Conservation (phyloP, 2,113 vertebrate genomes). For the Thamnophis sirtalis region DNA sequence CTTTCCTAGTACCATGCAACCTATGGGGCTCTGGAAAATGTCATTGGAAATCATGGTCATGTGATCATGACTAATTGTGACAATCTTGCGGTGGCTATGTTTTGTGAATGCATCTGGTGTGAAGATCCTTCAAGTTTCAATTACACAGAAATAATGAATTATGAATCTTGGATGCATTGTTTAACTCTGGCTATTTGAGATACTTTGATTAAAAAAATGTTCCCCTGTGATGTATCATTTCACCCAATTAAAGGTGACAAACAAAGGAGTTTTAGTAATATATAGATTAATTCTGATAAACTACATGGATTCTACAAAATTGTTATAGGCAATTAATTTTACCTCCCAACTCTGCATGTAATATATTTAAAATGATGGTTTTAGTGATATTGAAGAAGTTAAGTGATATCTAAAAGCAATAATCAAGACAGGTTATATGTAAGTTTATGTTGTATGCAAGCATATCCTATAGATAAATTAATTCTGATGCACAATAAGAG, state of each 20-base stretch:
- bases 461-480: neutral
- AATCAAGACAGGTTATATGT: neutral
- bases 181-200: neutral
- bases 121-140: neutral
- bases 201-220: neutral
- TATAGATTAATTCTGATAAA: neutral
- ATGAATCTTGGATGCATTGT: neutral
- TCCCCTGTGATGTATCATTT: neutral
- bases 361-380: neutral
- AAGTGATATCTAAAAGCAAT: neutral
- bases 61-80: neutral
- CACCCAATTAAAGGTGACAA: neutral
- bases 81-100: neutral
- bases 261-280: neutral
- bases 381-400: neutral
- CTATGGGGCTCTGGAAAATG: neutral
- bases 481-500: neutral
- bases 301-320: neutral
- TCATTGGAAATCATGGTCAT: neutral
- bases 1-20: neutral
- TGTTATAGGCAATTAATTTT: neutral
- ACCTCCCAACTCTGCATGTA: neutral
- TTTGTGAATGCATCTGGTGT: neutral
- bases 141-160: neutral
- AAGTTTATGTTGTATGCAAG: neutral